Evolutionary conservation across 2,888 invertebrate genomes (phyloP), one percentile per base, ranked within the genome.

Genomic region (Apoderus coryli): DNA sequence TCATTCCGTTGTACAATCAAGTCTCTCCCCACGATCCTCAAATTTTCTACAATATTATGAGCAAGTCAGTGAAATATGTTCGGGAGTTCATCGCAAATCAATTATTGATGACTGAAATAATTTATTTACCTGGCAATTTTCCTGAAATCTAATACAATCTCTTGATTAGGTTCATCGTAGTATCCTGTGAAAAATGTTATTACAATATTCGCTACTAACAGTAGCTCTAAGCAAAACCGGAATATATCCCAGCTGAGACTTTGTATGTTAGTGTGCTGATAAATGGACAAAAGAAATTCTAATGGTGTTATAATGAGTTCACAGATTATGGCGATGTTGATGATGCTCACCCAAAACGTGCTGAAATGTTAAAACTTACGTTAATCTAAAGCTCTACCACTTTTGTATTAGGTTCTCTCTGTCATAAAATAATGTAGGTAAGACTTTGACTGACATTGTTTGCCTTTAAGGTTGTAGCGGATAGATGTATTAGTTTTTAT

Each of bases 151-250:
- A 51, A 34, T 4, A 49, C 43, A 12, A 51, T 45, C 33, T 47
- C 45, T 39, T 51, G 49, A 26, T 43, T 44, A 3, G 47, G 44
- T 33, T 48, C 50, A 19, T 48, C 47, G 31, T 49, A 49, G 28
- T 47, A 51, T 9, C 51, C 51, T 12, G 47, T 49, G 10, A 46
- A 37, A 29, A 43, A 41, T 31, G 43, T 43, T 5, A 49, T 25
- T 4, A 44, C 15, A 14, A 50, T 34, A 29, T 45, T 43, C 10
- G 43, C n/a, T 12, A 40, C 19, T 31, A 42, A 37, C 23, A 45
- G 37, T 3, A 29, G 10, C 26, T 43, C 37, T n/a, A 38, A 29
- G 14, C 34, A 4, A 9, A 38, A 22, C 19, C 36, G 30, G 10
- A 40, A 35, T 5, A 31, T 22, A 10, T 32, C 30, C 35, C 41